Evolutionary conservation across 2,888 invertebrate species (phyloP).

Genomic region (Plagiodera versicolora): DNA sequence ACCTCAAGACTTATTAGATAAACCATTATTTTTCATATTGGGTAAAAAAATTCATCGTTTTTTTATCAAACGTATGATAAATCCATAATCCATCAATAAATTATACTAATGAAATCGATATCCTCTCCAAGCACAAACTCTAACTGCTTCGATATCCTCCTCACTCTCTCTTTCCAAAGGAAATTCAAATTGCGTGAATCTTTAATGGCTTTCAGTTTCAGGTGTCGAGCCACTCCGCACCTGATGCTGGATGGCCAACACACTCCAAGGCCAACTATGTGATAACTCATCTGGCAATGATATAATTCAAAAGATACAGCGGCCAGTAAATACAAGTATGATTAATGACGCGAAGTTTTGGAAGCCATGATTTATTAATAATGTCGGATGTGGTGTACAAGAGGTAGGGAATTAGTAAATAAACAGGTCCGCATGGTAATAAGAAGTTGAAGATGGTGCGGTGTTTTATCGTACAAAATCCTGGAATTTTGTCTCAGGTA

Average conservation of each 20-base stretch:
- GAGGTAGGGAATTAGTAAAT: background rate
- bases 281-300: constrained; percentile 48
- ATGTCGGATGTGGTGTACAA: constrained; percentile 38
- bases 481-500: too few relatives aligned
- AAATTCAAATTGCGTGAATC: constrained; percentile 31
- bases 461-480: too few relatives aligned
- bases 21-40: too few relatives aligned
- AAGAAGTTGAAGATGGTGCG: background rate
- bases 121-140: too few relatives aligned
- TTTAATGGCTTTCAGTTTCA: constrained; percentile 37
- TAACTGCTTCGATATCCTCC: background rate
- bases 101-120: background rate
- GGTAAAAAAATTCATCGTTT: too few relatives aligned
- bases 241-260: constrained; percentile 21
- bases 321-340: constrained; percentile 47
- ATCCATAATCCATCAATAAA: background rate
- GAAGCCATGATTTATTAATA: constrained; percentile 50
- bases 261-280: constrained; percentile 29
- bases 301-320: constrained; percentile 48
- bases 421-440: background rate
- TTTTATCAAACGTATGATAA: too few relatives aligned
- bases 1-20: too few relatives aligned
- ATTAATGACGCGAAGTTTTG: constrained; percentile 50
- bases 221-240: constrained; percentile 31
- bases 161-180: constrained; percentile 8